These are phyloP conservation scores for western clawed frog (Xenopus tropicalis) DNA, from an alignment of 2,113 vertebrate genomes.

Conservation along the genomic window UCB_Xtro_10.0 CM004448.2:91330001-91330500, in stretches of 20 bases:
- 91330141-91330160: no score
- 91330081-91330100: no score
- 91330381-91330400: slow-evolving; percentile 29
- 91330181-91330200: slow-evolving; percentile 9
- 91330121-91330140: no score
- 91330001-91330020: no score
- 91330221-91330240: slow-evolving; percentile 1
- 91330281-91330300: neutral
- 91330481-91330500: slow-evolving; percentile 1
- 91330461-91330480: slow-evolving; percentile 22
- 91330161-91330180: slow-evolving; percentile 9
- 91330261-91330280: slow-evolving; percentile 5
- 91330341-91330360: neutral
- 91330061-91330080: no score
- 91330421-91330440: slow-evolving; percentile 18
- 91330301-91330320: slow-evolving; percentile 3
- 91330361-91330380: slow-evolving; percentile 31
- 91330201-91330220: slow-evolving; percentile 13
- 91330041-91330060: no score
- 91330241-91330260: slow-evolving; percentile 15
- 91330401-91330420: slow-evolving; percentile 22
- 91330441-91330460: slow-evolving; percentile 29
- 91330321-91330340: slow-evolving; percentile 1
- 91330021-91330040: no score
- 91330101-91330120: no score